Percentiles rank a stretch among this genome's conserved stretches.
Evolutionary conservation across 2,888 invertebrate species (phyloP).

Genomic region (Philereme vetulata): DNA sequence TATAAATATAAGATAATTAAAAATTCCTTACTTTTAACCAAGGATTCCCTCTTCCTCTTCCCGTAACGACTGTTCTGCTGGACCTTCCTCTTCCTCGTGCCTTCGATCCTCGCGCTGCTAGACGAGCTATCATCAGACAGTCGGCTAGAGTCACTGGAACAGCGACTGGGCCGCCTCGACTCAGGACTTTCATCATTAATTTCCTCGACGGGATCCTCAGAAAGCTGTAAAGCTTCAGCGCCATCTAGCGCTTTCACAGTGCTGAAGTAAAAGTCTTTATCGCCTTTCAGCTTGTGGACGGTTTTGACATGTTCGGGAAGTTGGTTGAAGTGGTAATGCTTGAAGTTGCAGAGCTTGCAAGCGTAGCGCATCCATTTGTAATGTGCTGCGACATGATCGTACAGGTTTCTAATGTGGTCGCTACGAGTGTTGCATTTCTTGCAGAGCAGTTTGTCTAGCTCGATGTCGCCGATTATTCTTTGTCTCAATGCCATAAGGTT

Average conservation of each 20-base stretch:
- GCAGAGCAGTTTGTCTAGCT: slow-evolving; percentile 72
- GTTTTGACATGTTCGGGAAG: slow-evolving; percentile 86
- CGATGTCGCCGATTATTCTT: slow-evolving; percentile 67
- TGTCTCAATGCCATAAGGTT: slow-evolving; percentile 68
- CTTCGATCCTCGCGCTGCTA: slow-evolving; percentile 63
- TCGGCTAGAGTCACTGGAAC: slow-evolving; percentile 76
- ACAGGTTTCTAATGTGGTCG: slow-evolving; percentile 76
- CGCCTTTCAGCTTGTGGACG: slow-evolving; percentile 84
- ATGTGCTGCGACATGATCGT: slow-evolving; percentile 86
- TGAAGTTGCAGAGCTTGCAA: slow-evolving; percentile 89
- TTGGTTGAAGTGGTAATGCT: slow-evolving; percentile 86
- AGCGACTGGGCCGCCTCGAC: slow-evolving; percentile 70
- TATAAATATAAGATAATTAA: neutral
- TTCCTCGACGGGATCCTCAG: slow-evolving; percentile 54
- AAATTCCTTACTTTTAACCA: slow-evolving; percentile 51
- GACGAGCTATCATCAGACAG: slow-evolving; percentile 76
- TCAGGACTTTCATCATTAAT: slow-evolving; percentile 61
- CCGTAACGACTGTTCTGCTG: slow-evolving; percentile 29
- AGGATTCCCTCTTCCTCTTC: slow-evolving; percentile 59
- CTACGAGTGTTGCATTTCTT: slow-evolving; percentile 80
- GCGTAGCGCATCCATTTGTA: slow-evolving; percentile 89
- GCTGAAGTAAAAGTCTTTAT: slow-evolving; percentile 77
- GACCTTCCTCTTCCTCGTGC: slow-evolving; percentile 66
- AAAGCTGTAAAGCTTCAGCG: slow-evolving; percentile 64
- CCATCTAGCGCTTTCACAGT: slow-evolving; percentile 77